Evolutionary conservation across 2,113 vertebrate species (phyloP).

Genomic region (Pogona vitticeps): DNA sequence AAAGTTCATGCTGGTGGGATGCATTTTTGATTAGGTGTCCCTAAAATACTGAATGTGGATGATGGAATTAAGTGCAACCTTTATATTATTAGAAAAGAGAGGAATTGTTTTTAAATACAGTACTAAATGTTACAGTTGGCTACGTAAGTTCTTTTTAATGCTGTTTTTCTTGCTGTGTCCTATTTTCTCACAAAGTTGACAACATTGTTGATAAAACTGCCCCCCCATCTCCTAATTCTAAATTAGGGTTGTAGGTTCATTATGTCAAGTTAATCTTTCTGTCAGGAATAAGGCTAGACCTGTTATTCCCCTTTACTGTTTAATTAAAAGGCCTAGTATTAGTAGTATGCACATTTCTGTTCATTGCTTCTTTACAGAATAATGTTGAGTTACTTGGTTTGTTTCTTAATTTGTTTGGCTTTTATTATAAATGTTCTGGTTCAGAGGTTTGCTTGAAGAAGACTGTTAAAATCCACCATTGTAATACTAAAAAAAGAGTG

Average conservation of each 20-base stretch:
- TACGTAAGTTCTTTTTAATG: background rate
- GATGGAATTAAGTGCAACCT: background rate
- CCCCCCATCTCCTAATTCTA: background rate
- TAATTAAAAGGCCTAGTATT: background rate
- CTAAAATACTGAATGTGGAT: background rate
- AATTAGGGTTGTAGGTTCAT: background rate
- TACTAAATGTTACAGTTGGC: background rate
- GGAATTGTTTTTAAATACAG: background rate
- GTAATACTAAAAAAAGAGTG: background rate
- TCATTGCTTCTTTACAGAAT: background rate
- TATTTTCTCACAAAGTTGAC: background rate
- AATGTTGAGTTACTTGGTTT: no score
- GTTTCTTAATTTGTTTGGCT: background rate
- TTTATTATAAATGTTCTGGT: conserved; percentile 20
- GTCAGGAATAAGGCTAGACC: background rate
- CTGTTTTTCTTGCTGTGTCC: background rate
- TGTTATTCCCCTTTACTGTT: background rate
- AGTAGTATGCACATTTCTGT: background rate
- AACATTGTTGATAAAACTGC: background rate
- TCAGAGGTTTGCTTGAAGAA: conserved; percentile 18
- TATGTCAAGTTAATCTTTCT: background rate
- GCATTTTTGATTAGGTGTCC: background rate
- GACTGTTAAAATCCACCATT: background rate
- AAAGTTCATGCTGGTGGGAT: background rate
- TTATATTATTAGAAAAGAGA: background rate